Base-by-base conservation (phyloP, 2,797 vertebrate genomes). In the Pangasius krempfi region DNA sequence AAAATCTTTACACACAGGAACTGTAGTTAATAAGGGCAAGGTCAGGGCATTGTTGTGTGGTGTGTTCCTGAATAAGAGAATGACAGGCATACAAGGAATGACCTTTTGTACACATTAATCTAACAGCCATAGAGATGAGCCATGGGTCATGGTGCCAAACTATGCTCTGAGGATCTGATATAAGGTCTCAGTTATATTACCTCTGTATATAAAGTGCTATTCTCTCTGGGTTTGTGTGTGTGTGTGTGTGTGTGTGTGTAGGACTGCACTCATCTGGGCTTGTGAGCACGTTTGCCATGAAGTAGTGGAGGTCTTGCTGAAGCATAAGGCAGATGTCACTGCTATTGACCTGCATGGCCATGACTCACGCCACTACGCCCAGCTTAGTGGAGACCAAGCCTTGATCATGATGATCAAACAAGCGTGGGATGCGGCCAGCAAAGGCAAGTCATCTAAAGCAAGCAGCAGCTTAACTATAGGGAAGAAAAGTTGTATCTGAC, bases 191-290 rank as follows among this genome's bases (percentile, higher is more conserved):
- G 0, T 60, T 20, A 30, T 2, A 54, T 52, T 52, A 6, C 30
- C 75, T 30, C 5, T 78, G 13, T 78, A 52, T 44, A 10, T 82
- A 62, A 62, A 84, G 13, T 52, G 14, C 60, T 70, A 20, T 78
- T 44, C 5, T 83, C n/a, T 75, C 8, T 85, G 1, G 86, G 27
- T 87, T 3, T 89, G 2, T 30, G 27, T 82, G 25, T 81, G 75
- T 56, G 62, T 84, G 18, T 75, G 27, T 60, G 64, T 85, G 13
- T 47, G 40, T 64, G 16, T 75, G 12, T 78, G 22, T n/a, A 98
- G 97, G 93, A 97, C 97, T 8, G 96, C 97, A 25, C 92, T 98
- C 0, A 97, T 97, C 95, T 54, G 97, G n/a, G 97, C 97, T 30
- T 97, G 97, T 58, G 97, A 97, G 70, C 96, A 96, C 0, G 95